Percentiles rank a stretch among this genome's conserved stretches.
These are phyloP conservation scores for Seriola aureovittata DNA, from an alignment of 2,113 vertebrate species.

Conservation along the genomic window DNA sequence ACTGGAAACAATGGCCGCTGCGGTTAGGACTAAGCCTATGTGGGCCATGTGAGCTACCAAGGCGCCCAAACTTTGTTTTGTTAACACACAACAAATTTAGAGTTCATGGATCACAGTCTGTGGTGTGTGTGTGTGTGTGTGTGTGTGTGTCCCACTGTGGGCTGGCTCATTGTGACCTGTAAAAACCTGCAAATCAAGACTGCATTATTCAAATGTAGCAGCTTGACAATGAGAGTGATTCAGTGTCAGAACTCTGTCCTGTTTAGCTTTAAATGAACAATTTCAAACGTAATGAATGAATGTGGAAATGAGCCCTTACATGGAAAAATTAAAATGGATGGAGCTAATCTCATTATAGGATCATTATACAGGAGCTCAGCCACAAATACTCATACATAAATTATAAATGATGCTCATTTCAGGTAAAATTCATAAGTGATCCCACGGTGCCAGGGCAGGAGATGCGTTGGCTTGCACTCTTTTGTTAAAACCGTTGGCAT, in stretches of 20 bases:
- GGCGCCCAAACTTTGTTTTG: too few relatives aligned
- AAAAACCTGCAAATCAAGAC: not conserved
- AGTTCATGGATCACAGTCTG: too few relatives aligned
- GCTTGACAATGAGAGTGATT: constrained; percentile 22
- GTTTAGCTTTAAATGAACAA: not conserved
- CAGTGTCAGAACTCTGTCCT: not conserved
- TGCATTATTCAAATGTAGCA: constrained; percentile 15
- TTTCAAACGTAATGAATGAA: not conserved
- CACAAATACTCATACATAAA: not conserved
- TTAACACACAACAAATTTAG: too few relatives aligned
- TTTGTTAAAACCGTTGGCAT: not conserved
- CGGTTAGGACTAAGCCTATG: too few relatives aligned
- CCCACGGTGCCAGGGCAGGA: not conserved
- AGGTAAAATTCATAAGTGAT: not conserved
- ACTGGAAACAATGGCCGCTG: too few relatives aligned
- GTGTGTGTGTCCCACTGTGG: too few relatives aligned
- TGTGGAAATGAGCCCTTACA: not conserved
- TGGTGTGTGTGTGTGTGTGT: too few relatives aligned
- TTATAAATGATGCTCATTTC: not conserved
- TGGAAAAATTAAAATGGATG: not conserved
- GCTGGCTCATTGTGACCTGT: not conserved
- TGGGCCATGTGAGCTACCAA: too few relatives aligned
- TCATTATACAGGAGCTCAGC: not conserved
- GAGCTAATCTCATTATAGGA: not conserved
- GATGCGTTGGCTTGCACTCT: not conserved